Conservation (phyloP, 2,888 invertebrate species). For the Ennomos erosarius region DNA sequence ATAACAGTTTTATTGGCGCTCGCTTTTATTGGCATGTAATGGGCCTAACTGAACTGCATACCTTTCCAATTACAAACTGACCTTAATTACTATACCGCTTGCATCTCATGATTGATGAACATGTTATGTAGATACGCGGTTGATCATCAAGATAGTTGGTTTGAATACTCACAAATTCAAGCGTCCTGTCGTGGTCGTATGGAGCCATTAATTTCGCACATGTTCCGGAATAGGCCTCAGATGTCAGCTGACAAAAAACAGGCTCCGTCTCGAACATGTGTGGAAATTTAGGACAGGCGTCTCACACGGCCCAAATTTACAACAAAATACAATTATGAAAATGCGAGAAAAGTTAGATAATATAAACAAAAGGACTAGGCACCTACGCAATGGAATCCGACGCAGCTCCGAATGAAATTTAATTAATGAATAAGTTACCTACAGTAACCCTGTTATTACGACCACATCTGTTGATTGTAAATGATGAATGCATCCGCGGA, state of each 20-base stretch:
- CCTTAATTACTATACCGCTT: conserved; percentile 21
- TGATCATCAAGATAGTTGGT: conserved; percentile 24
- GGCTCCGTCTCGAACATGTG: conserved; percentile 67
- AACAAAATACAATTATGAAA: conserved; percentile 46
- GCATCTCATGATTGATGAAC: conserved; percentile 13
- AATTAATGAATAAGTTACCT: conserved; percentile 73
- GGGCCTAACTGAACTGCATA: conserved; percentile 27
- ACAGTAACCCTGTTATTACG: conserved; percentile 71
- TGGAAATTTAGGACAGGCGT: conserved; percentile 63
- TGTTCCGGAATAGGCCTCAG: conserved; percentile 71
- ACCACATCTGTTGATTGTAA: conserved; percentile 76
- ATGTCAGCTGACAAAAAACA: conserved; percentile 79
- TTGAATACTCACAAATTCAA: conserved; percentile 60
- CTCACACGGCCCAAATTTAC: conserved; percentile 51
- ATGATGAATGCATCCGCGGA: conserved; percentile 74
- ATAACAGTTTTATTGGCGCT: conserved; percentile 38
- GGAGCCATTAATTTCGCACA: conserved; percentile 70
- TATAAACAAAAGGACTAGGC: conserved; percentile 55
- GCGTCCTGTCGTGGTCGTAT: conserved; percentile 55
- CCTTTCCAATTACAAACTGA: conserved; percentile 30
- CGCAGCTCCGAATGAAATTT: conserved; percentile 68
- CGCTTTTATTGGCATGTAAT: conserved; percentile 32
- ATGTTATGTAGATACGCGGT: conserved; percentile 7
- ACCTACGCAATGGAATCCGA: conserved; percentile 58
- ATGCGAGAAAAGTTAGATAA: conserved; percentile 32